Evolutionary conservation across 2,888 invertebrate species (phyloP).

Genomic region (Andrena fulva): DNA sequence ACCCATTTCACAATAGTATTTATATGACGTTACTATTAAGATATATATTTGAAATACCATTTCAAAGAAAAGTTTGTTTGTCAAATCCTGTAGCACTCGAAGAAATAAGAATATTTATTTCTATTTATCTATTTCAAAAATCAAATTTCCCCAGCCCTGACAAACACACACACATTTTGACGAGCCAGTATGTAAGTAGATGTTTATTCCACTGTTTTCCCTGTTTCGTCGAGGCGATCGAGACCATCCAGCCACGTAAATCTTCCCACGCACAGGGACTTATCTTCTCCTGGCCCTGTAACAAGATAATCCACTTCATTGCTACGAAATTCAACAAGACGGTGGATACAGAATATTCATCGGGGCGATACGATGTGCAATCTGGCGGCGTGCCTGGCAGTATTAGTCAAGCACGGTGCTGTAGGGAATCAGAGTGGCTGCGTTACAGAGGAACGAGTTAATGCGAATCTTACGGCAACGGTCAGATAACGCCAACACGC

Average conservation of each 20-base stretch:
- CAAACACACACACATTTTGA: neutral
- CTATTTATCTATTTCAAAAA: too few species aligned
- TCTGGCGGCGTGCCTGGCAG: neutral
- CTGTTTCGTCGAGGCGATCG: neutral
- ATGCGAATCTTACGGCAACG: slow-evolving; percentile 39
- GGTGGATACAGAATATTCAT: slow-evolving; percentile 32
- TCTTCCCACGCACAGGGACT: slow-evolving; percentile 11
- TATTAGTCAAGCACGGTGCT: slow-evolving; percentile 44
- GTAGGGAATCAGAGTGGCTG: slow-evolving; percentile 1
- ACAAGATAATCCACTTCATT: slow-evolving; percentile 26
- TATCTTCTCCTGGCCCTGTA: neutral
- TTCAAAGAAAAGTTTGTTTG: too few species aligned
- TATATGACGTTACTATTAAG: too few species aligned
- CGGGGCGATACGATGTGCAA: slow-evolving; percentile 20
- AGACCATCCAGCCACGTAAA: neutral
- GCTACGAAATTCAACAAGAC: slow-evolving; percentile 28
- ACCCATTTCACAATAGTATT: too few species aligned
- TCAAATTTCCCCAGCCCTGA: too few species aligned
- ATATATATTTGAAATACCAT: too few species aligned
- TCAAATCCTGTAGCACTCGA: too few species aligned
- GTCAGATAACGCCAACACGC: slow-evolving; percentile 13
- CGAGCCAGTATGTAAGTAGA: neutral
- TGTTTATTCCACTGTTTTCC: neutral
- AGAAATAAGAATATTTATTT: too few species aligned
- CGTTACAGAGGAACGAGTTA: slow-evolving; percentile 32